Evolutionary conservation across 2,797 vertebrate species (phyloP), one percentile per base, ranked within the genome.

Genomic region (Acipenser ruthenus): DNA sequence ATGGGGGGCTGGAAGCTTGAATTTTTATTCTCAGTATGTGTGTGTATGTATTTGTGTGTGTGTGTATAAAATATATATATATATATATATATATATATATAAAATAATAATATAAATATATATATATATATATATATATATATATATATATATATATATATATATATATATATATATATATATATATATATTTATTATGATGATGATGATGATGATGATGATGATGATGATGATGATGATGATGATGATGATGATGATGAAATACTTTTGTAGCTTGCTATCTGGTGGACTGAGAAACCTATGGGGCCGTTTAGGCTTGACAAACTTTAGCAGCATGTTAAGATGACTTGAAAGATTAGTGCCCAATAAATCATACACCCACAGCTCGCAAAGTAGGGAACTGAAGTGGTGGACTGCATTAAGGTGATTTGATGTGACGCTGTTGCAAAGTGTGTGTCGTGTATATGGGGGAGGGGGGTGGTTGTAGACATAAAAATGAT

Each of bases 241-340:
- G n/a, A n/a, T n/a, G n/a, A n/a, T n/a, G n/a, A n/a, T n/a, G n/a
- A n/a, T n/a, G n/a, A n/a, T n/a, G n/a, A n/a, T n/a, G 1, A 23
- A 23, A 23, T 78, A 74, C 65, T 79, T 79, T 76, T 72, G 66
- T 73, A 71, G 67, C 80, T 78, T 52, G 18, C 62, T 64, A 60
- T 73, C 67, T 15, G 18, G 77, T 71, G 78, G 75, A 66, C 51
- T 51, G 58, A 59, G 62, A 77, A 74, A 78, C 82, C 82, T 82
- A 84, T 81, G 79, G 77, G 76, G 73, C 75, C 68, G 66, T 83
- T 85, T 78, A 83, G 78, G 71, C 75, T 79, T 75, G 80, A 77
- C 71, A 78, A 81, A 83, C 76, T 82, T 77, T 75, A 80, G 68
- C 75, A 70, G 68, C 69, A 67, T 73, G 72, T 82, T 80, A 78